A percentile compares a stretch with the other conserved stretches of the same genome.
phyloP scores from a whole-genome alignment of 2,888 invertebrate genomes.

The Microdon myrmicae region DNA sequence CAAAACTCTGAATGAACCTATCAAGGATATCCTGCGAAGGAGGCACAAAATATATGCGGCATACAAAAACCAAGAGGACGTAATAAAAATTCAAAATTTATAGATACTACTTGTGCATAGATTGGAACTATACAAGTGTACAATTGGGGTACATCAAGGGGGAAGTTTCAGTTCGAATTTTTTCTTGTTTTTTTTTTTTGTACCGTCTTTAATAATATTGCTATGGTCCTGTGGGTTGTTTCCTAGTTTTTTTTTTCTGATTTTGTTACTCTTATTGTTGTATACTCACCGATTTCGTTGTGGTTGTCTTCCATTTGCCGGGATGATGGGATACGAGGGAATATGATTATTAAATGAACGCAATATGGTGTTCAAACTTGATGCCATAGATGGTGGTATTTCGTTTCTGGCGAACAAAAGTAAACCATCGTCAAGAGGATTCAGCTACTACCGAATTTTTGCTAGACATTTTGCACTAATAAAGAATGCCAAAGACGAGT shows the following conservation, averaged over 20 bases:
- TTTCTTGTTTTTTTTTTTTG: neutral
- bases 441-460: slow-evolving; percentile 16
- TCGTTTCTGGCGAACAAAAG: too few relatives aligned
- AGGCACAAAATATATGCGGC: slow-evolving; percentile 20
- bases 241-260: neutral
- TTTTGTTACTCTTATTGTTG: neutral
- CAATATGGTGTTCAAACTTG: slow-evolving; percentile 51
- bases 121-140: slow-evolving; percentile 51
- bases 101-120: slow-evolving; percentile 53
- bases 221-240: neutral
- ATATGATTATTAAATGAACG: slow-evolving; percentile 52
- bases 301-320: slow-evolving; percentile 13
- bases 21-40: slow-evolving; percentile 43
- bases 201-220: neutral
- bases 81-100: slow-evolving; percentile 53
- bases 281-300: neutral
- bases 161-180: slow-evolving; percentile 4
- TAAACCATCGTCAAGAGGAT: too few relatives aligned
- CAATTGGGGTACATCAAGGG: slow-evolving; percentile 1
- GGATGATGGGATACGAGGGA: slow-evolving; percentile 22
- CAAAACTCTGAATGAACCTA: slow-evolving; percentile 48
- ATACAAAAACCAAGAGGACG: slow-evolving; percentile 42
- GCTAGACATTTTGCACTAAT: slow-evolving; percentile 47
- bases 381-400: too few relatives aligned
- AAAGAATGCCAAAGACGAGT: slow-evolving; percentile 39